phyloP scores from a whole-genome alignment of 2,113 vertebrate genomes.

The Pampusana beccarii region DNA sequence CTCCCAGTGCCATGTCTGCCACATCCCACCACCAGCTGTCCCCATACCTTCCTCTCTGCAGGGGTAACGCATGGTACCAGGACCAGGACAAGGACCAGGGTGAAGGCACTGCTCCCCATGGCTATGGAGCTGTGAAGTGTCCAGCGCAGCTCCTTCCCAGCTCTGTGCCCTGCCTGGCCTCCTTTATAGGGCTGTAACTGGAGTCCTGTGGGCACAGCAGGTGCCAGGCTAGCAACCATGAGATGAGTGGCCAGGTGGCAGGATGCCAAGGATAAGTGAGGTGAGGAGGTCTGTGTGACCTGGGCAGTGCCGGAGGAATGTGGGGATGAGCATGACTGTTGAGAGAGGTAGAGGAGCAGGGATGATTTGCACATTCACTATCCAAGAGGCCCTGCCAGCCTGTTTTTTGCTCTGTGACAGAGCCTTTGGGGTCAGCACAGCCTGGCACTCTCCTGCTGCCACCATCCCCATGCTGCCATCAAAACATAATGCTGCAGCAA shows the following conservation, averaged over 20 bases:
- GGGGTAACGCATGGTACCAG: neutral
- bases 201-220: neutral
- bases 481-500: neutral
- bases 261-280: neutral
- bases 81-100: neutral
- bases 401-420: rapidly evolving
- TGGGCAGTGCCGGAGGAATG: neutral
- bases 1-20: neutral
- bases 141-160: rapidly evolving
- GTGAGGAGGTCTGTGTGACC: constrained; percentile 25
- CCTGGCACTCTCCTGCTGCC: neutral
- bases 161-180: rapidly evolving
- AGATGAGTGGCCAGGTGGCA: rapidly evolving
- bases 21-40: neutral
- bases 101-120: neutral
- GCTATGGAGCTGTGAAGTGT: rapidly evolving
- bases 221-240: rapidly evolving
- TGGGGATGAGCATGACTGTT: neutral
- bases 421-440: no score
- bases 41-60: neutral
- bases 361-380: neutral
- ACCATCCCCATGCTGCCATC: rapidly evolving
- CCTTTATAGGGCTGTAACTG: constrained; percentile 28
- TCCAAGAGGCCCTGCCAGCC: neutral
- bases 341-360: neutral